phyloP scores from a whole-genome alignment of 2,888 invertebrate species.

The Brachyptera putata region DNA sequence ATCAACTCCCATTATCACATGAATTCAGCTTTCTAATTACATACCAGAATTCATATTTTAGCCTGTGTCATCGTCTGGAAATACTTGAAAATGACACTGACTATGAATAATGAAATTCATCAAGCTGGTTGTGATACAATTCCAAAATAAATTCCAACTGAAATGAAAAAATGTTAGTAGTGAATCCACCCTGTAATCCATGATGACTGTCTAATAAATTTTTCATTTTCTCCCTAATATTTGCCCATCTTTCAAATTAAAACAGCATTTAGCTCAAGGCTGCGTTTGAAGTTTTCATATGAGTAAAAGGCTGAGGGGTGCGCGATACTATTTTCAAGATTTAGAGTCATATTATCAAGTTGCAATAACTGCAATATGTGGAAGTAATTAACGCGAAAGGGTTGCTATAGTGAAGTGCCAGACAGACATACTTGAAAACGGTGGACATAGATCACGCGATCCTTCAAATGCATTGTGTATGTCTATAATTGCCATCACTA shows the following conservation, averaged over 20 bases:
- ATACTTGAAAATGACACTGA: too few relatives aligned
- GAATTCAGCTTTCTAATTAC: too few relatives aligned
- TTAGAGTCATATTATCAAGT: slow-evolving; percentile 9
- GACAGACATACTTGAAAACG: background rate
- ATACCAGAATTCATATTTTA: too few relatives aligned
- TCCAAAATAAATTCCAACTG: background rate
- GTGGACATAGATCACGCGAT: slow-evolving; percentile 9
- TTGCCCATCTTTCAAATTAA: slow-evolving; percentile 1
- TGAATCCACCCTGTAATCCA: too few relatives aligned
- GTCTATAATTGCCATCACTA: slow-evolving; percentile 10
- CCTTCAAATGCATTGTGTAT: background rate
- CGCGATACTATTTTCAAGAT: background rate
- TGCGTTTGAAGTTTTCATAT: background rate
- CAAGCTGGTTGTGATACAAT: too few relatives aligned
- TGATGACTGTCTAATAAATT: background rate
- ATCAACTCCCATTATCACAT: too few relatives aligned
- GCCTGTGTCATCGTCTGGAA: too few relatives aligned
- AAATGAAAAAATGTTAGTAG: background rate
- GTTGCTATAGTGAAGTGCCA: slow-evolving; percentile 15
- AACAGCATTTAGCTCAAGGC: background rate
- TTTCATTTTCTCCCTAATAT: background rate
- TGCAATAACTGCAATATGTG: slow-evolving; percentile 26
- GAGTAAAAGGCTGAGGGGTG: background rate
- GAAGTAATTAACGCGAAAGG: slow-evolving; percentile 25
- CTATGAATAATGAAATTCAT: too few relatives aligned